phyloP scores from a whole-genome alignment of 2,888 invertebrate species.

The Meteorus colon region DNA sequence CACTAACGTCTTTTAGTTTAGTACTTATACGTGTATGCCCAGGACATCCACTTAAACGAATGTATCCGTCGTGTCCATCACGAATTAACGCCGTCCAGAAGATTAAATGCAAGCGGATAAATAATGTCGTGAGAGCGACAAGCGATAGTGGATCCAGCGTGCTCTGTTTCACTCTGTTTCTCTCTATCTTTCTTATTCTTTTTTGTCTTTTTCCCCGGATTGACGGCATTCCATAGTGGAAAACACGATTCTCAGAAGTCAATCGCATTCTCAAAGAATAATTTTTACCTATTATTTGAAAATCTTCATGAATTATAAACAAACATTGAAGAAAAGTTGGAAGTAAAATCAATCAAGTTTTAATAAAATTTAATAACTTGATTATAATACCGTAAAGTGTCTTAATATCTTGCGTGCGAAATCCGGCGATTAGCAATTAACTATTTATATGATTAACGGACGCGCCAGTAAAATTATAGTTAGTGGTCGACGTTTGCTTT shows the following conservation, averaged over 20 bases:
- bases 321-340: neutral
- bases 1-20: neutral
- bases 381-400: constrained; percentile 4
- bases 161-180: neutral
- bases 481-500: constrained; percentile 26
- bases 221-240: constrained; percentile 22
- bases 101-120: constrained; percentile 33
- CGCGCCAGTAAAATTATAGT: constrained; percentile 29
- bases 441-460: constrained; percentile 55
- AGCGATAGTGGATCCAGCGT: constrained; percentile 3
- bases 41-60: constrained; percentile 31
- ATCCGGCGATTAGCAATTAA: constrained; percentile 61
- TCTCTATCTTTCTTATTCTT: neutral
- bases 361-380: constrained; percentile 11
- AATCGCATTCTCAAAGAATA: constrained; percentile 10
- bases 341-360: no score
- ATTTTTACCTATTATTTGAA: neutral
- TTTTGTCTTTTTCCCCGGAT: constrained; percentile 17
- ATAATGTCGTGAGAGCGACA: constrained; percentile 28
- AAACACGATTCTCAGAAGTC: constrained; percentile 12
- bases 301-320: neutral
- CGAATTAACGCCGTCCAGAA: constrained; percentile 31
- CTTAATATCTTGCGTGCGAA: constrained; percentile 54
- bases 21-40: constrained; percentile 6
- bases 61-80: constrained; percentile 41